Evolutionary conservation across 2,113 vertebrate genomes (phyloP).

Genomic region (Cricetomys ansorgei): DNA sequence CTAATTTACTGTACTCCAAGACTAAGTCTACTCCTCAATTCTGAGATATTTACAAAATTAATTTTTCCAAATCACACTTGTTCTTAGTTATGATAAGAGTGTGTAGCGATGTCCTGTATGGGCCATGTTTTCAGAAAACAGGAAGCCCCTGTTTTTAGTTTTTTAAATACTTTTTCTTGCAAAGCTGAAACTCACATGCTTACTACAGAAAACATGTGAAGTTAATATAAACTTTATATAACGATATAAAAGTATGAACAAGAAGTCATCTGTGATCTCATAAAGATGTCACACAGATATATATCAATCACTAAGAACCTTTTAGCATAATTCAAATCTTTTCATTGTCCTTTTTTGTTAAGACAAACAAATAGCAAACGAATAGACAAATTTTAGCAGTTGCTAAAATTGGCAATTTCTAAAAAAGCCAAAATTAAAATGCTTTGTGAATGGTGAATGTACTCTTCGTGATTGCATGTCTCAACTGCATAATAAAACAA

Average conservation of each 20-base stretch:
- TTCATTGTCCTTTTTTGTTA: background rate
- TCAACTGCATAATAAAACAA: background rate
- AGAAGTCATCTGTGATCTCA: background rate
- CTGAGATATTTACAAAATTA: background rate
- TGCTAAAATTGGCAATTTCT: background rate
- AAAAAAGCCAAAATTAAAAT: background rate
- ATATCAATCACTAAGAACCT: background rate
- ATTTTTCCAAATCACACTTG: background rate
- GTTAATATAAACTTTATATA: no score
- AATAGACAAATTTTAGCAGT: no score
- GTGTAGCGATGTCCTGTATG: background rate
- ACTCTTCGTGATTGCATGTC: background rate
- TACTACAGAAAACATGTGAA: background rate
- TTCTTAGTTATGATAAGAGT: background rate
- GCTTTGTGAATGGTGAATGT: background rate
- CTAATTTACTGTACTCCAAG: background rate
- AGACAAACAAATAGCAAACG: no score
- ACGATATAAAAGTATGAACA: background rate
- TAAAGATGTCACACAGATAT: background rate
- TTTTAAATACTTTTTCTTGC: background rate
- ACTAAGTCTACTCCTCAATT: background rate
- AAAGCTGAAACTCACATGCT: background rate
- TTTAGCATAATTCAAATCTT: background rate
- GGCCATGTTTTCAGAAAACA: background rate
- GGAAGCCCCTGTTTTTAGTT: background rate